These are phyloP conservation scores for Agrypnus murinus DNA, from an alignment of 2,888 invertebrate genomes.

Conservation along the genomic window DNA sequence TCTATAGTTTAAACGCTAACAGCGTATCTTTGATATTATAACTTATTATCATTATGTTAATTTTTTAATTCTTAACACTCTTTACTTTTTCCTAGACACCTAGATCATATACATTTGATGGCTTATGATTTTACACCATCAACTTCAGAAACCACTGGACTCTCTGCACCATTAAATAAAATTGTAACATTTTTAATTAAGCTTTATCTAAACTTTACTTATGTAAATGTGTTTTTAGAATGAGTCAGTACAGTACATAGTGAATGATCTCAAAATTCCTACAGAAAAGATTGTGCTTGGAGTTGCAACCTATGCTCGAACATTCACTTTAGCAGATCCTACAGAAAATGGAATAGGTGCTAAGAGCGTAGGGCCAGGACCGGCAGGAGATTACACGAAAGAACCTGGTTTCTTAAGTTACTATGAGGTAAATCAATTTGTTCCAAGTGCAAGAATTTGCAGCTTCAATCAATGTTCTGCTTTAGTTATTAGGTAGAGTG, in stretches of 20 bases:
- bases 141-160: conserved; percentile 65
- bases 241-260: no score
- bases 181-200: no score
- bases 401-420: conserved; percentile 58
- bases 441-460: neutral
- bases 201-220: no score
- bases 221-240: no score
- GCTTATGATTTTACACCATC: conserved; percentile 71
- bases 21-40: neutral
- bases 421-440: conserved; percentile 54
- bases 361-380: conserved; percentile 47
- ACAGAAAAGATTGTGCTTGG: conserved; percentile 50
- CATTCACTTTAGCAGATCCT: conserved; percentile 43
- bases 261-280: no score
- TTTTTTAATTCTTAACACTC: no score
- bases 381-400: conserved; percentile 49
- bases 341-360: conserved; percentile 48
- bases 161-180: conserved; percentile 67
- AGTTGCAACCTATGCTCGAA: conserved; percentile 54
- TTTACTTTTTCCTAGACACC: no score
- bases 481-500: conserved; percentile 33
- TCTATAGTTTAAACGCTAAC: neutral
- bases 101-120: conserved; percentile 73
- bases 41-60: no score
- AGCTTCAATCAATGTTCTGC: no score